Conservation (phyloP, 2,888 invertebrate species). For the Clostera curtula region DNA sequence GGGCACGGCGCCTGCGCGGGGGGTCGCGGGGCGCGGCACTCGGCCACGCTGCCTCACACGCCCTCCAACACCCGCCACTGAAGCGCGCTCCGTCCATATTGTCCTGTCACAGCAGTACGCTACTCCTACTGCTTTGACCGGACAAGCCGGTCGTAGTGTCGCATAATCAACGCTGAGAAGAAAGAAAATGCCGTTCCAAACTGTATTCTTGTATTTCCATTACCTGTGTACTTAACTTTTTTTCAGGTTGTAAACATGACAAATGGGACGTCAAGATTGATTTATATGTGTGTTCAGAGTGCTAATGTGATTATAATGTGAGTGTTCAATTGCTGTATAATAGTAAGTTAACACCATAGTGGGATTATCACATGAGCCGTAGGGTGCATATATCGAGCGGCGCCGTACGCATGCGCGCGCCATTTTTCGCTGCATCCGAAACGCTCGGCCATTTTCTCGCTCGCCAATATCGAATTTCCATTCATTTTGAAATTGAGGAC, state of each 20-base stretch:
- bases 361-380: conserved; percentile 41
- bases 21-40: conserved; percentile 56
- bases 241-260: conserved; percentile 19
- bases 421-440: conserved; percentile 54
- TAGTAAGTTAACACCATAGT: conserved; percentile 11
- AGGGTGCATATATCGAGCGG: conserved; percentile 70
- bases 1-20: conserved; percentile 61
- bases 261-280: conserved; percentile 3
- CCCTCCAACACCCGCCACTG: conserved; percentile 59
- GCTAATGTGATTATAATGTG: conserved; percentile 14
- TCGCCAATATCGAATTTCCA: conserved; percentile 38
- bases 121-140: conserved; percentile 91
- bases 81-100: conserved; percentile 86
- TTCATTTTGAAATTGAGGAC: too few relatives aligned
- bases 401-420: conserved; percentile 59
- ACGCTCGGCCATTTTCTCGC: conserved; percentile 55
- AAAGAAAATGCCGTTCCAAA: conserved; percentile 4
- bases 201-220: conserved; percentile 6
- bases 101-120: conserved; percentile 99
- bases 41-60: conserved; percentile 69
- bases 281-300: conserved; percentile 10
- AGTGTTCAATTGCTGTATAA: conserved; percentile 9
- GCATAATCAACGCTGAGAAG: conserved; percentile 31
- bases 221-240: conserved; percentile 13
- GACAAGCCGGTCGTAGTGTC: conserved; percentile 78